Base-by-base conservation (phyloP, 2,888 invertebrate genomes). In the Abscondita cerata region DNA sequence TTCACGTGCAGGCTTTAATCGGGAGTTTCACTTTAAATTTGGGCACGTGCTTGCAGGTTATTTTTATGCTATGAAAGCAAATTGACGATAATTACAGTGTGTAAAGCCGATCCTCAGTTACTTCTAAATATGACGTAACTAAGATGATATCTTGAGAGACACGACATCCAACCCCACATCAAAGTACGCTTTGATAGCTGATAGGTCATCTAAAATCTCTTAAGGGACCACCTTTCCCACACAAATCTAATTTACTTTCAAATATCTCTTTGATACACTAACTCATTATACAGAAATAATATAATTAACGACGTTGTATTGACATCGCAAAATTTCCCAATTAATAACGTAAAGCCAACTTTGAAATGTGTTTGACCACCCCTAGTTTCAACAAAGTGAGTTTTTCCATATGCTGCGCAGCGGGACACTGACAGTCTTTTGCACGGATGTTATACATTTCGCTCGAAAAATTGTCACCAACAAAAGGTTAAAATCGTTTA, bases 401-500 rank as follows among this genome's bases (percentile, higher is more conserved):
- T 18, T 18, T 44, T 44, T 44, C 44, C 44, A 44, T 44, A 44
- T 44, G 18, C 44, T 19, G 16, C 44, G 19, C 44, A 34, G 47
- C 18, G 16, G 33, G 47, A 48, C 13, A 25, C 33, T 36, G 36
- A 56, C 56, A 56, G 40, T 41, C 44, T 51, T 57, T 57, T 57
- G 51, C 56, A 40, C 31, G 54, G 54, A 36, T 25, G 36, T 40
- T 48, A 18, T 34, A 33, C 19, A 36, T 54, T 46, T 44, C 44
- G 33, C 46, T 46, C 16, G 12, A 20, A 2, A 33, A 47, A 58
- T 18, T 58, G 58, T 58, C 58, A 58, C 46, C 44, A 56, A 48
- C 50, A 31, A 47, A 56, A 50, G 33, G 16, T 19, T 25, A 13
- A 58, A 34, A 34, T 18, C 33, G 47, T 46, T 52, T 46, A 20